Conservation (phyloP, 2,888 invertebrate genomes). For the Melikaiella ostensackeni region DNA sequence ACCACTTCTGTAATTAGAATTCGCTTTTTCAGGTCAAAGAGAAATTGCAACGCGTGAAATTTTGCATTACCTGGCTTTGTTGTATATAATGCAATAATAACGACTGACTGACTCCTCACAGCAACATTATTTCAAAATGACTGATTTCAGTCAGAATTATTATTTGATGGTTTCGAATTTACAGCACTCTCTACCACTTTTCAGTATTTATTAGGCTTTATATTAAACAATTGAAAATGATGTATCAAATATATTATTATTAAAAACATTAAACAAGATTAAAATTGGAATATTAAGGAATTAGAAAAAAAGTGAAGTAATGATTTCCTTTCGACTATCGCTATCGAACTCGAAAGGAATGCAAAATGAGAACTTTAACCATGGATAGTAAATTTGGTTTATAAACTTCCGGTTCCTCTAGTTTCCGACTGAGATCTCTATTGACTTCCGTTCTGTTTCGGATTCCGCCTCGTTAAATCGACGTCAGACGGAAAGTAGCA, state of each 20-base stretch:
- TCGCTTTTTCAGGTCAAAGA: constrained; percentile 13
- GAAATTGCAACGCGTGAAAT: constrained; percentile 21
- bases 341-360: constrained; percentile 1
- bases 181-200: neutral
- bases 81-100: constrained; percentile 25
- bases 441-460: constrained; percentile 57
- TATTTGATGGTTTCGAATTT: neutral
- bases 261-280: neutral
- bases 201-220: neutral
- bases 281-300: neutral
- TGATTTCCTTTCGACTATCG: neutral
- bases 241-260: too few relatives aligned
- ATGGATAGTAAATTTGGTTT: constrained; percentile 67
- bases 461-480: constrained; percentile 57
- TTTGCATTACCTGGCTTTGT: constrained; percentile 24
- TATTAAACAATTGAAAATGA: neutral
- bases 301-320: neutral
- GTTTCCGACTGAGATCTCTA: constrained; percentile 51
- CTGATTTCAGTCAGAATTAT: constrained; percentile 1
- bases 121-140: constrained; percentile 11
- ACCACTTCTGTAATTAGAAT: neutral
- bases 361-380: constrained; percentile 54
- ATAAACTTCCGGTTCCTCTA: constrained; percentile 65
- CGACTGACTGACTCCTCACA: neutral
- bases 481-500: constrained; percentile 50